These are phyloP conservation scores for Actias luna DNA, from an alignment of 2,888 invertebrate genomes.

Conservation along the genomic window DNA sequence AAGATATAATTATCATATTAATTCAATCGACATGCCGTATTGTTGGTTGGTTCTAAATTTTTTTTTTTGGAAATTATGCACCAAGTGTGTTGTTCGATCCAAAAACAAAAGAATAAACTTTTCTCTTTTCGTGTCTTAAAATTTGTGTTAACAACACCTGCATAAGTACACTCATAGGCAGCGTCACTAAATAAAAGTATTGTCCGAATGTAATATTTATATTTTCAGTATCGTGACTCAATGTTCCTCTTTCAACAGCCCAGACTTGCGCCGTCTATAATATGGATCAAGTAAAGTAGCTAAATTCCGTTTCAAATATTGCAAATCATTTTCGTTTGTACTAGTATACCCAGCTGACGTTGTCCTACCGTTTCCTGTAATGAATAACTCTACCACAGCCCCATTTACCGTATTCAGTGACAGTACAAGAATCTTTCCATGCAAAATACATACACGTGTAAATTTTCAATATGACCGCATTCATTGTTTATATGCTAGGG, in stretches of 20 bases:
- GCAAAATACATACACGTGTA: too few species aligned
- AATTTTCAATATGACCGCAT: too few species aligned
- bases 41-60: neutral
- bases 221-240: neutral
- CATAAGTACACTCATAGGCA: neutral
- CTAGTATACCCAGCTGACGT: too few species aligned
- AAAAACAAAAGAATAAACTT: too few species aligned
- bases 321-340: constrained; percentile 5
- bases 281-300: neutral
- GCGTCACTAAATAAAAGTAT: neutral
- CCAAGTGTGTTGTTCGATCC: too few species aligned
- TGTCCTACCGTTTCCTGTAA: too few species aligned
- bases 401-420: too few species aligned
- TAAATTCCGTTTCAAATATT: neutral
- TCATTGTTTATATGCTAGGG: too few species aligned
- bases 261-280: neutral
- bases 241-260: neutral
- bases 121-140: neutral
- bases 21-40: neutral
- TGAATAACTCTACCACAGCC: too few species aligned
- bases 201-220: neutral
- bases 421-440: too few species aligned
- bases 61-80: too few species aligned
- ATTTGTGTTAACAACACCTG: neutral
- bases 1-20: neutral